Base-by-base conservation (phyloP, 2,888 invertebrate species). In the Suillia variegata region DNA sequence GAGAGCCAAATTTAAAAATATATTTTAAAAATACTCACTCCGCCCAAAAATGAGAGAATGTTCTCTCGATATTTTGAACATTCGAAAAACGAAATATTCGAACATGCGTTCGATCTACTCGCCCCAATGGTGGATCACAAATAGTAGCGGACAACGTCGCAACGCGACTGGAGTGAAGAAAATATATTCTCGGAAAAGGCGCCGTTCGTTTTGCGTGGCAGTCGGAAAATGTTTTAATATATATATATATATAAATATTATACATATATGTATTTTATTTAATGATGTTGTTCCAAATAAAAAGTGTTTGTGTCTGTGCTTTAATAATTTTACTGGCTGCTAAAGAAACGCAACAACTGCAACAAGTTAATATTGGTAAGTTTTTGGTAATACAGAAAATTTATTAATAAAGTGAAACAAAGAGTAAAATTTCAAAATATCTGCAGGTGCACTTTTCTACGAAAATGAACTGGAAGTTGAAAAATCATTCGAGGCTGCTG, bases 401-500 rank as follows among this genome's bases (percentile, higher is more conserved):
- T 31, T 6, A 31, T 15, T 13, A 31, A 49, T n/a, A 38, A 4
- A 20, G 33, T 21, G 13, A 26, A 20, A 34, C 6, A 31, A 12
- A 31, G 12, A 31, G 38, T 8, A 38, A 38, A 6, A 24, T 26
- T 17, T 51, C 12, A 50, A 38, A 13, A 13, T 38, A 38, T 38
- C n/a, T n/a, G 18, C 51, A 82, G 82, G 82, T 61, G 82, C 75
- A 21, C 80, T 87, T 63, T 87, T 88, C 68, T 83, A 87, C 76
- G 81, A 84, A 59, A 81, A 84, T 62, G 84, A 85, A 66, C 74
- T 79, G 42, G 84, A 86, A 58, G 83, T 85, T 52, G 86, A 87
- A 62, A 82, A 85, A n/a, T 87, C 86, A 38, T 86, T 88, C 70
- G 74, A 79, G 52, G 81, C 82, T 58, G 85, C 86, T 13, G 77